These are phyloP conservation scores for Amiota minor DNA, from an alignment of 2,888 invertebrate genomes.

Conservation along the genomic window DNA sequence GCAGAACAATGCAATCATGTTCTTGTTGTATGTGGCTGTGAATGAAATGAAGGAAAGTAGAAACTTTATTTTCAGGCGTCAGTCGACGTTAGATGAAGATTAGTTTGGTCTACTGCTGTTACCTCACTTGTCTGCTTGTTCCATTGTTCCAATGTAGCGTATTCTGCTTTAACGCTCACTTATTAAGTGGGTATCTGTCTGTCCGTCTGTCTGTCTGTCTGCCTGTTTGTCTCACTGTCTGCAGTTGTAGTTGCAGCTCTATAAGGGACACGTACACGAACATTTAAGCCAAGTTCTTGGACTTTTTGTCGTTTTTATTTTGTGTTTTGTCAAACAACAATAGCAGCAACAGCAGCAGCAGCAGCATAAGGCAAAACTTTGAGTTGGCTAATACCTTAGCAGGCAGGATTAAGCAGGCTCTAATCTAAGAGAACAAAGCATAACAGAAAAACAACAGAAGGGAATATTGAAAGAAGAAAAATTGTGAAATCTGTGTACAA, in stretches of 20 bases:
- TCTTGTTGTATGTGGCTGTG: neutral
- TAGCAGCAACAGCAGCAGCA: conserved; percentile 51
- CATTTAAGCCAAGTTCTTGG: conserved; percentile 11
- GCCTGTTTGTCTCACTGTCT: neutral
- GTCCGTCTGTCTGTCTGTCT: neutral
- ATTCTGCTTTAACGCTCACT: neutral
- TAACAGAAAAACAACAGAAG: conserved; percentile 36
- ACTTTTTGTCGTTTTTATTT: conserved; percentile 32
- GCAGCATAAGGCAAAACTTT: conserved; percentile 65
- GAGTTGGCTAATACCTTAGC: conserved; percentile 66
- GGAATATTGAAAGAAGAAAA: conserved; percentile 27
- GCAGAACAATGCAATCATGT: conserved; percentile 14
- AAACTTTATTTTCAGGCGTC: conserved; percentile 23
- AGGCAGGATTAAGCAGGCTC: conserved; percentile 60
- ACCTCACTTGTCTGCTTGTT: neutral
- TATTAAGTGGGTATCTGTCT: conserved; percentile 12
- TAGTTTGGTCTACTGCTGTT: neutral
- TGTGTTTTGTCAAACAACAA: conserved; percentile 55
- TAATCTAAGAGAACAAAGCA: conserved; percentile 22
- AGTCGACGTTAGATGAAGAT: conserved; percentile 28
- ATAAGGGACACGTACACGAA: no score
- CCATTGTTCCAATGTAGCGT: neutral
- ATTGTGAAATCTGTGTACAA: conserved; percentile 54
- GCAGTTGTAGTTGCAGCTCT: no score
- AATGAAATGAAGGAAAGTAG: neutral